A percentile compares a stretch with the other conserved stretches of the same genome.
Conservation (phyloP, 1,140 invertebrate genomes). For the Ceratosolen solmsi region DNA sequence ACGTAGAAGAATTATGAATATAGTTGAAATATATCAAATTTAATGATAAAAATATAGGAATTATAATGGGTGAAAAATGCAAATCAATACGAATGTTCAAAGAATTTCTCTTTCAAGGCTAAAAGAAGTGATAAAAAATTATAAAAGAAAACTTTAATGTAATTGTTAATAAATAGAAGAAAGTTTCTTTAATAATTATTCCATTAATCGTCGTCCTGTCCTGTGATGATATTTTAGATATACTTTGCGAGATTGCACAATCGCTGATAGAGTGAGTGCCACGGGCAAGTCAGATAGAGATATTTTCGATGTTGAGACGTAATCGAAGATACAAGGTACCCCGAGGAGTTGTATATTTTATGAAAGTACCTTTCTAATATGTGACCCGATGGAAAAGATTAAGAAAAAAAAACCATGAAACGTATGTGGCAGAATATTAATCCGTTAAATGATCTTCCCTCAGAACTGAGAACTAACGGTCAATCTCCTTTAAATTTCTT, state of each 20-base stretch:
- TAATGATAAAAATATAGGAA: too few relatives aligned
- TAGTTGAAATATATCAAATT: too few relatives aligned
- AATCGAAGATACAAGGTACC: background rate
- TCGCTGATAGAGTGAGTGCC: background rate
- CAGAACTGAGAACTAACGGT: background rate
- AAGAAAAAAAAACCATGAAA: background rate
- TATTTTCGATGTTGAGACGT: background rate
- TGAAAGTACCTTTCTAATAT: slow-evolving; percentile 20
- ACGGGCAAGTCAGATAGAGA: background rate
- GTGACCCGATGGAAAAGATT: background rate
- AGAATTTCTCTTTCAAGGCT: too few relatives aligned
- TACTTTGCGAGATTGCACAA: background rate
- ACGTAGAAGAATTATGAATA: too few relatives aligned
- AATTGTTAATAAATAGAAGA: background rate
- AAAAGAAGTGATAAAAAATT: too few relatives aligned
- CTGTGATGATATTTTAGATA: background rate
- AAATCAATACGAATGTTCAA: too few relatives aligned
- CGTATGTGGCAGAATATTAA: background rate
- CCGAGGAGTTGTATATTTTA: background rate
- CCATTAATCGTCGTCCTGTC: background rate
- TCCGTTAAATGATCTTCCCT: background rate
- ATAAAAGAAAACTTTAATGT: background rate
- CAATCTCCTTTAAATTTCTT: too few relatives aligned
- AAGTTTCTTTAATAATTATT: background rate
- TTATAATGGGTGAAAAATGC: too few relatives aligned